Base-by-base conservation (phyloP, 2,113 vertebrate genomes). In the Phodopus roborovskii region DNA sequence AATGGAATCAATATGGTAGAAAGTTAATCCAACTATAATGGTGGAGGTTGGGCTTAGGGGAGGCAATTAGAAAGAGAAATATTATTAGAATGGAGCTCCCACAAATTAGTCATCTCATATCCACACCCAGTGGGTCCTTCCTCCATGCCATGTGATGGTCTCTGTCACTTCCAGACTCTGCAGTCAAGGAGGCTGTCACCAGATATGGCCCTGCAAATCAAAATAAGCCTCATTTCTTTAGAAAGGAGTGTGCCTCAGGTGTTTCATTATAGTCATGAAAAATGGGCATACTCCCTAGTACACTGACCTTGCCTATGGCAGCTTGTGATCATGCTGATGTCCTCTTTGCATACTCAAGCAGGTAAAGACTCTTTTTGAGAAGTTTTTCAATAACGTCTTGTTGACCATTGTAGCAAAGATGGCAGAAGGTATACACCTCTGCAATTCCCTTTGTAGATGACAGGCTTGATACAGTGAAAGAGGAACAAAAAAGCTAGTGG, bases 261-360 rank as follows among this genome's bases (percentile, higher is more conserved):
- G 28, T 81, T 60, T 79, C 10, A n/a, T 0, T 79, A 11, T 1
- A 79, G n/a, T n/a, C 53, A 78, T 75, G 45, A 71, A 88, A 58
- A 79, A 30, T 16, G 17, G 50, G 58, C n/a, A 7, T n/a, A 9
- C 1, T 19, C 1, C 5, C n/a, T 19, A 48, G 10, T n/a, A 9
- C 1, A 24, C 1, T 3, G 3, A 20, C 1, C 2, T 7, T 16
- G 50, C 26, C 42, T n/a, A 26, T 78, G 20, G 56, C 64, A 68
- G 1, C n/a, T 87, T 50, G 24, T 28, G 60, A 26, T 13, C 9
- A 62, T 60, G 22, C 11, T 4, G 26, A 3, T 53, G 45, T 86
- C 74, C 88, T 94, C 60, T 60, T 4, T 88, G 48, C 10, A 4
- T 1, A 1, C 4, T 70, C 20, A 88, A 10, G 30, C 20, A 84